Conservation (phyloP, 2,888 invertebrate species). For the Cylloceria caligata region DNA sequence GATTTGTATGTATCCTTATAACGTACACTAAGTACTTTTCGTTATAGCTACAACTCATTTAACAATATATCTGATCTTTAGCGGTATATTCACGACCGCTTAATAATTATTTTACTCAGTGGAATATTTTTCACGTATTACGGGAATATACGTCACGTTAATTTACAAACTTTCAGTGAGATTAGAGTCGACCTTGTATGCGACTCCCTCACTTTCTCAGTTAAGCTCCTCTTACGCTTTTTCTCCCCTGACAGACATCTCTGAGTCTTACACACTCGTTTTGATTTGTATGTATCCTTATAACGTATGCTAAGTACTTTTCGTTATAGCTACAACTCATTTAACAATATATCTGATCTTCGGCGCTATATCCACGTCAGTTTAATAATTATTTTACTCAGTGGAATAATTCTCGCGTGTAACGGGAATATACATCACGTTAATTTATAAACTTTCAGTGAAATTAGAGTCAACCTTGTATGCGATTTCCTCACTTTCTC, state of each 20-base stretch:
- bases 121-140: background rate
- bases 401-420: background rate
- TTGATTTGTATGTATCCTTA: background rate
- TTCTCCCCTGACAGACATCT: background rate
- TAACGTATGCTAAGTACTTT: background rate
- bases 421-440: background rate
- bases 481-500: no score
- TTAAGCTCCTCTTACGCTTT: no score
- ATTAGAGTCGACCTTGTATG: no score
- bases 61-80: background rate
- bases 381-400: background rate
- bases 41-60: constrained; percentile 6
- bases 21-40: background rate
- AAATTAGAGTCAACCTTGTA: no score
- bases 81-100: background rate
- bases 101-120: background rate
- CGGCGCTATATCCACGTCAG: background rate
- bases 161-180: background rate
- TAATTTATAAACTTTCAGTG: background rate
- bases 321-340: constrained; percentile 1
- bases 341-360: background rate
- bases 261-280: no score
- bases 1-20: background rate
- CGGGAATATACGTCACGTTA: background rate
- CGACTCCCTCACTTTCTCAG: no score